Percentiles rank a stretch among this genome's conserved stretches.
phyloP scores from a whole-genome alignment of 2,797 vertebrate species.

The Intellagama lesueurii region DNA sequence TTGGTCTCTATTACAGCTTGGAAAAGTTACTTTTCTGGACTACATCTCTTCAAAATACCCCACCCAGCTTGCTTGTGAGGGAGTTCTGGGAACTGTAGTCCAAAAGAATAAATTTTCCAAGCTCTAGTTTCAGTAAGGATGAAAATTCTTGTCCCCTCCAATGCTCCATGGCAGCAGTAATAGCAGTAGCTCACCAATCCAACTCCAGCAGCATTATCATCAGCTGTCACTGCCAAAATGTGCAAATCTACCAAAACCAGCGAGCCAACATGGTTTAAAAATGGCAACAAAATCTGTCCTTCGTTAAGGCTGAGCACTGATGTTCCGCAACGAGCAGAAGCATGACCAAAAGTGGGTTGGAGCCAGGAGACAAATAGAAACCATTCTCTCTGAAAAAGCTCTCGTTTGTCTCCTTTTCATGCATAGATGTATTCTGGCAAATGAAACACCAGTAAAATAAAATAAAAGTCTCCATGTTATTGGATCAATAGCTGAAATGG shows the following conservation, averaged over 20 bases:
- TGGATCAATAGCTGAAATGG: conserved; percentile 46
- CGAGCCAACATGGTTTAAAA: neutral
- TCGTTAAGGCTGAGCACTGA: neutral
- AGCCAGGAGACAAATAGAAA: conserved; percentile 12
- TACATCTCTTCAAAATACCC: no score
- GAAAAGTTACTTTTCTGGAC: no score
- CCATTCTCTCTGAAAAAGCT: neutral
- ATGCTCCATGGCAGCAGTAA: no score
- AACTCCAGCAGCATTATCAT: no score
- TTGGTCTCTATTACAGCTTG: neutral
- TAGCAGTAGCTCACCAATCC: neutral
- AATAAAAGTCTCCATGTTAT: conserved; percentile 18
- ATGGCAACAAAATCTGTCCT: conserved; percentile 1
- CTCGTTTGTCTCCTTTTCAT: neutral
- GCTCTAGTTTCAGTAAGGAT: neutral
- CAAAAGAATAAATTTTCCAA: no score
- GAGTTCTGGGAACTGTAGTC: no score
- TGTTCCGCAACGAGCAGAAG: neutral
- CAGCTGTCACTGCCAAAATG: neutral
- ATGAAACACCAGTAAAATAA: conserved; percentile 31
- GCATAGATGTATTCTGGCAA: conserved; percentile 29
- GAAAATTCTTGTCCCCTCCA: no score
- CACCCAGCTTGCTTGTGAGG: no score
- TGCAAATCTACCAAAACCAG: neutral
- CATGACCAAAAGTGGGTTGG: conserved; percentile 6